Conservation (phyloP, 2,797 vertebrate species). For the Cryptoblepharus egeriae region DNA sequence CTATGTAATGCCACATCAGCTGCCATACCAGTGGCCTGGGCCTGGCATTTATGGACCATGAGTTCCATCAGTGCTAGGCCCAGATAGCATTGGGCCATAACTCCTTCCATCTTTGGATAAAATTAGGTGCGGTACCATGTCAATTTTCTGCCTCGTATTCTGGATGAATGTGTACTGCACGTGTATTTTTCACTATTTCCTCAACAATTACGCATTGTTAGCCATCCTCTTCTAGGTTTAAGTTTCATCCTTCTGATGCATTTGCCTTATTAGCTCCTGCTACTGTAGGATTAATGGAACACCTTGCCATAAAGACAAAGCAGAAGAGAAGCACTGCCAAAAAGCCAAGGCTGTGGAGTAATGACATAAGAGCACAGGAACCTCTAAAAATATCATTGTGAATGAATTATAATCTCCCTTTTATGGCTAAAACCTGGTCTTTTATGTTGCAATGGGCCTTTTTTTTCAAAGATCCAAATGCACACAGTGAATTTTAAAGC, state of each 20-base stretch:
- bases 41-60: too few species aligned
- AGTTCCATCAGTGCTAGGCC: too few species aligned
- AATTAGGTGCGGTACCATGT: background rate
- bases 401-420: slow-evolving; percentile 67
- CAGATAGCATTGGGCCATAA: too few species aligned
- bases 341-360: slow-evolving; percentile 39
- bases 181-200: slow-evolving; percentile 27
- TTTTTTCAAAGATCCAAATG: slow-evolving; percentile 64
- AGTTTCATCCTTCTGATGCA: slow-evolving; percentile 27
- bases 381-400: slow-evolving; percentile 64
- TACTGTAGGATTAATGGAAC: slow-evolving; percentile 54
- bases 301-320: slow-evolving; percentile 59
- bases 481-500: slow-evolving; percentile 72
- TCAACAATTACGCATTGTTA: slow-evolving; percentile 38
- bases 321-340: slow-evolving; percentile 54
- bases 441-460: slow-evolving; percentile 55
- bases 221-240: slow-evolving; percentile 27
- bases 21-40: background rate
- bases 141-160: slow-evolving; percentile 18
- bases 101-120: background rate
- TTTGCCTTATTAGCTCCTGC: slow-evolving; percentile 45
- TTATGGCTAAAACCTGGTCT: slow-evolving; percentile 68
- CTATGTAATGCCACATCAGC: too few species aligned
- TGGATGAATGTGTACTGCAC: slow-evolving; percentile 16
- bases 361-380: slow-evolving; percentile 60